These are phyloP conservation scores for Yoshiicerus persimilis DNA, from an alignment of 1,140 invertebrate genomes.

Conservation along the genomic window DNA sequence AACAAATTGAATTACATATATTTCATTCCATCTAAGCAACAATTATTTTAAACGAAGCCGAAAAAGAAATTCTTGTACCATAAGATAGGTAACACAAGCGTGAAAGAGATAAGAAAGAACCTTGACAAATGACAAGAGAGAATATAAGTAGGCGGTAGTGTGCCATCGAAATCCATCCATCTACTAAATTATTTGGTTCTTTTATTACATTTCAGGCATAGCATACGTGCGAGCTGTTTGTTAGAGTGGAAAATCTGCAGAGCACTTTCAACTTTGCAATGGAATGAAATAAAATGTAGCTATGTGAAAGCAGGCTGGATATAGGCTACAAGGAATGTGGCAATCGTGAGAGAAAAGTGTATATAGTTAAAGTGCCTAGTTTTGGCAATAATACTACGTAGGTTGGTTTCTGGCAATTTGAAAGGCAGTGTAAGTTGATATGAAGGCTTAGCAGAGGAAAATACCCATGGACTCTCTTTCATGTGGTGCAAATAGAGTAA, in stretches of 20 bases:
- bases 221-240: background rate
- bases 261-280: background rate
- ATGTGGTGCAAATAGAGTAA: background rate
- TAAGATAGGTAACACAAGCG: background rate
- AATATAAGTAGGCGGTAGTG: background rate
- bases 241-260: background rate
- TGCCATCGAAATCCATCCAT: background rate
- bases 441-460: background rate
- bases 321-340: no score
- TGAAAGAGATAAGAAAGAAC: background rate
- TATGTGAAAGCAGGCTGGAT: background rate
- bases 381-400: background rate
- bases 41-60: no score
- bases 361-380: background rate
- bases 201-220: background rate
- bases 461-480: background rate
- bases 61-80: background rate
- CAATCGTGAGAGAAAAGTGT: background rate
- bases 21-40: no score
- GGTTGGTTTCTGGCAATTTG: no score
- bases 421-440: no score
- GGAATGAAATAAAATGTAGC: background rate
- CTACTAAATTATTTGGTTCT: background rate
- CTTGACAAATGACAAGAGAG: background rate
- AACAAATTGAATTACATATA: no score